phyloP scores from a whole-genome alignment of 2,888 invertebrate genomes.

The Lepidochrysops patricia region DNA sequence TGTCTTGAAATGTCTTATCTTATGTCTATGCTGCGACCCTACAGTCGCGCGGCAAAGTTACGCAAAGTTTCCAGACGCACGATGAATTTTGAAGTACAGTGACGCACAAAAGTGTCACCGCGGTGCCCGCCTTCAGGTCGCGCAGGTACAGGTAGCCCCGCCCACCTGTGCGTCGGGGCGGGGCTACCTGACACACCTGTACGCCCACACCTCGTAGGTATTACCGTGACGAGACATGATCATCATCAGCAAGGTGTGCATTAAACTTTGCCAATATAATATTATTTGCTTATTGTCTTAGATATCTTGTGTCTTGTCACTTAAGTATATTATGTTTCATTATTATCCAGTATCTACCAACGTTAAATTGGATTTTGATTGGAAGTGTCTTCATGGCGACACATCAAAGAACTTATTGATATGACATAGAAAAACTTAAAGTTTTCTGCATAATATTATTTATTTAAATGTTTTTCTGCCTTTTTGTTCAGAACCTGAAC shows the following conservation, averaged over 20 bases:
- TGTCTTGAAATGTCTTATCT: too few species aligned
- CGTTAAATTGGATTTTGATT: too few species aligned
- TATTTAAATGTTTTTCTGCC: too few species aligned
- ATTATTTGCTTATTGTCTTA: not conserved
- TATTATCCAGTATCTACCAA: too few species aligned
- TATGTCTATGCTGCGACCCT: too few species aligned
- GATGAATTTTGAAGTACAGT: not conserved
- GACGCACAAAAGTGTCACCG: slow-evolving; percentile 2
- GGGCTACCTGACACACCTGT: slow-evolving; percentile 34
- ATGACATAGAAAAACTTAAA: too few species aligned
- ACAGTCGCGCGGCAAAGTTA: not conserved
- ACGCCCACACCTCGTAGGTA: slow-evolving; percentile 25
- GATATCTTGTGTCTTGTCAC: too few species aligned
- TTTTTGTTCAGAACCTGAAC: too few species aligned
- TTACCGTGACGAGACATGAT: not conserved
- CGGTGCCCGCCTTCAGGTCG: slow-evolving; percentile 8
- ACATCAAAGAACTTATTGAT: too few species aligned
- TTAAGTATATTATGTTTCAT: too few species aligned
- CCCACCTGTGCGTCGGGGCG: slow-evolving; percentile 32
- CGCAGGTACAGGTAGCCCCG: slow-evolving; percentile 31
- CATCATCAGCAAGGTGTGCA: not conserved
- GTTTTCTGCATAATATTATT: too few species aligned
- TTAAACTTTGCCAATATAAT: not conserved
- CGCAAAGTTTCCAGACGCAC: not conserved
- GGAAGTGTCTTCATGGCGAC: too few species aligned